phyloP scores from a whole-genome alignment of 2,888 invertebrate genomes.

The Callosobruchus maculatus region DNA sequence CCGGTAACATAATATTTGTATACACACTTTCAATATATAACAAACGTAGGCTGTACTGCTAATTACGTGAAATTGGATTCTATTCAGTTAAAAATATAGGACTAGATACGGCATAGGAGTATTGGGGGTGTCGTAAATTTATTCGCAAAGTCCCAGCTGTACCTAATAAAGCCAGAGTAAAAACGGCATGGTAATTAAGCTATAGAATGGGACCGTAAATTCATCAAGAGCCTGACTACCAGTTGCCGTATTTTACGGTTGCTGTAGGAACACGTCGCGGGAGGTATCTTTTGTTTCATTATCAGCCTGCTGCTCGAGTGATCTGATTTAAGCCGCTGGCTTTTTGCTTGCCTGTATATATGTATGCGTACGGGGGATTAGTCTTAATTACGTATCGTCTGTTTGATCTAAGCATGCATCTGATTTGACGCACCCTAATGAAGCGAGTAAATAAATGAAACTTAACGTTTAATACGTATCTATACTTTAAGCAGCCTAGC shows the following conservation, averaged over 20 bases:
- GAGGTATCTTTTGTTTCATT: neutral
- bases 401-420: no score
- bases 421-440: no score
- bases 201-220: neutral
- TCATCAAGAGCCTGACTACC: neutral
- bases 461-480: no score
- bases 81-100: no score
- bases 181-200: neutral
- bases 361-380: no score
- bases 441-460: no score
- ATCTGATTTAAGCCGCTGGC: neutral
- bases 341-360: neutral
- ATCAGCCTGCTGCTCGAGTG: neutral
- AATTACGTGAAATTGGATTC: neutral
- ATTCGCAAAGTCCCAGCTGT: neutral
- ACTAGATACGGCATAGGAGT: neutral
- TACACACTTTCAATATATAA: no score
- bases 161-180: neutral
- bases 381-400: no score
- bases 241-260: neutral
- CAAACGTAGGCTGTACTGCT: no score
- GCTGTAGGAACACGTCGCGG: neutral
- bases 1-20: no score
- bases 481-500: no score
- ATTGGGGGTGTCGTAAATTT: neutral